Conservation (phyloP, 1,140 invertebrate genomes). For the Drosophila sp. region DNA sequence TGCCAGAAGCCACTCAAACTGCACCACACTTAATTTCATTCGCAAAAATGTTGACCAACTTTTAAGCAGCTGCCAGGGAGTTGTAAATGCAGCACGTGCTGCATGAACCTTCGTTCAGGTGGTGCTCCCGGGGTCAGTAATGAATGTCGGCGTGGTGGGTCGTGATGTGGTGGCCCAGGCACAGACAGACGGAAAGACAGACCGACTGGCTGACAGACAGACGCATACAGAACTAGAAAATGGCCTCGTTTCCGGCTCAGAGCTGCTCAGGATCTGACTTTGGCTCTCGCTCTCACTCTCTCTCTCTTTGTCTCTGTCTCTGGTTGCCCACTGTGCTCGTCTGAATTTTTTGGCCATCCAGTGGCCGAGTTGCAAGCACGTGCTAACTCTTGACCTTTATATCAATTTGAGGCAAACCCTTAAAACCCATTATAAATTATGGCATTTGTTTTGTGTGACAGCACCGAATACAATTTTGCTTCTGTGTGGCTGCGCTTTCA, state of each 20-base stretch:
- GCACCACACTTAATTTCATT: conserved; percentile 65
- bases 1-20: conserved; percentile 44
- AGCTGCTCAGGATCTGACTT: background rate
- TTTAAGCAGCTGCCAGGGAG: conserved; percentile 53
- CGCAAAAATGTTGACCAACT: conserved; percentile 52
- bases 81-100: conserved; percentile 60
- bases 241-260: conserved; percentile 56
- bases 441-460: conserved; percentile 39
- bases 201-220: conserved; percentile 24
- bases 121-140: conserved; percentile 22
- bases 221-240: conserved; percentile 16
- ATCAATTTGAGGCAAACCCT: conserved; percentile 71
- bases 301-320: too few relatives aligned
- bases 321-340: too few relatives aligned
- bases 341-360: conserved; percentile 3
- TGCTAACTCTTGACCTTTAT: conserved; percentile 72
- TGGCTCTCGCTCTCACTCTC: too few relatives aligned
- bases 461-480: too few relatives aligned
- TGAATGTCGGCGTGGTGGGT: conserved; percentile 33
- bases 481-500: conserved; percentile 7
- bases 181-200: conserved; percentile 1
- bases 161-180: conserved; percentile 4
- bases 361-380: conserved; percentile 32
- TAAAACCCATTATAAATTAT: conserved; percentile 72
- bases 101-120: conserved; percentile 8